A percentile compares a stretch with the other conserved stretches of the same genome.
Evolutionary conservation across 2,888 invertebrate genomes (phyloP).

Genomic region (Eugnorisma glareosa): DNA sequence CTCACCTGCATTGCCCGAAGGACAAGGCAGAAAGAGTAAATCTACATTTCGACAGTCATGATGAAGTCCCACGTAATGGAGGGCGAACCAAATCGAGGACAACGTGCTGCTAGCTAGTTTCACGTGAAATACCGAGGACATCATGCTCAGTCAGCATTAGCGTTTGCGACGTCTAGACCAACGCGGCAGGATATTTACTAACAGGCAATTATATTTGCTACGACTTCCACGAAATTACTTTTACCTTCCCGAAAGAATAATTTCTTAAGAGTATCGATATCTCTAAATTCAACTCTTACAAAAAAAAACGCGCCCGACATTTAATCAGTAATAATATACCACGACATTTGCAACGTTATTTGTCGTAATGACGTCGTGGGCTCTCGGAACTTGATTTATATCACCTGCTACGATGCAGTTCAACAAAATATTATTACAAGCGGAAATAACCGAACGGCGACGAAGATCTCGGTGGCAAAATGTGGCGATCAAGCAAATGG

Average conservation of each 20-base stretch:
- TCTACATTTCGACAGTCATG: too few species aligned
- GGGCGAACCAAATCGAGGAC: not conserved
- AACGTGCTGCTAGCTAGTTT: too few species aligned
- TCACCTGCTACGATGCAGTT: slow-evolving; percentile 41
- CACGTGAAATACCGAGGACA: not conserved
- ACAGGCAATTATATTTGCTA: not conserved
- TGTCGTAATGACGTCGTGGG: slow-evolving; percentile 42
- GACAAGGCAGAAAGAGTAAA: not conserved
- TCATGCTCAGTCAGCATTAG: not conserved
- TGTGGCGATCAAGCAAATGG: not conserved
- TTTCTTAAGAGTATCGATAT: not conserved
- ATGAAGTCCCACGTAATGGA: too few species aligned
- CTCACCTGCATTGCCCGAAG: not conserved
- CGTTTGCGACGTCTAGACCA: not conserved
- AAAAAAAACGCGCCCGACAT: not conserved
- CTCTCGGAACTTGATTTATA: slow-evolving; percentile 38
- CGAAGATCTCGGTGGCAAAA: not conserved
- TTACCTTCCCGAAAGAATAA: not conserved
- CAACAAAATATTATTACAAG: slow-evolving; percentile 43
- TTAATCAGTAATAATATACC: slow-evolving; percentile 10
- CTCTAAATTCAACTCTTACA: not conserved
- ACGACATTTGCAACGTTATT: slow-evolving; percentile 50
- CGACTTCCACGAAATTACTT: too few species aligned
- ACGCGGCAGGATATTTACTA: not conserved
- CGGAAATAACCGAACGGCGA: slow-evolving; percentile 35